Evolutionary conservation across 2,797 vertebrate genomes (phyloP).

Genomic region (Argya squamiceps): DNA sequence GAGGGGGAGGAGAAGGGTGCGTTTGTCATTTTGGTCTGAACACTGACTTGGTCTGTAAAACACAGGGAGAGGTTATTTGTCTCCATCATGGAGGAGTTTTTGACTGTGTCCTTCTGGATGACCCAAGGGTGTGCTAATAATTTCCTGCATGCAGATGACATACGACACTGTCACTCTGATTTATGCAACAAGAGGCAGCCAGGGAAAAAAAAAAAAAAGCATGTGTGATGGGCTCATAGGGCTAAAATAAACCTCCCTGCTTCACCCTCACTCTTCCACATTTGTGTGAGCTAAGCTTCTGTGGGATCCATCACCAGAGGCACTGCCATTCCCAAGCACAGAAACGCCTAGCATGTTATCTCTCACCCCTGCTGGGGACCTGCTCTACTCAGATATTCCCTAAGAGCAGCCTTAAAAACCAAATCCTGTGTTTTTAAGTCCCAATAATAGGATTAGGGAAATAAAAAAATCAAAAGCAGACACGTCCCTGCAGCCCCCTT

Average conservation of each 20-base stretch:
- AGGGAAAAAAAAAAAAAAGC: background rate
- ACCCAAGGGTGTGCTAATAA: background rate
- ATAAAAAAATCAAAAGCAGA: background rate
- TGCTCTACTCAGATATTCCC: background rate
- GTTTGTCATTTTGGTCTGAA: background rate
- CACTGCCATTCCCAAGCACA: background rate
- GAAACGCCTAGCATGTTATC: background rate
- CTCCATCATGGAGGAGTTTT: background rate
- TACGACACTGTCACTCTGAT: conserved; percentile 8
- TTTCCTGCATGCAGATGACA: background rate
- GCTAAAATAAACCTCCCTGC: conserved; percentile 53
- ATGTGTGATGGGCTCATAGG: background rate
- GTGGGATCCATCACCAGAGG: background rate
- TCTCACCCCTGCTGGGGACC: background rate
- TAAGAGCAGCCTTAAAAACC: background rate
- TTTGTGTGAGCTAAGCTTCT: background rate
- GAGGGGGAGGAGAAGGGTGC: background rate
- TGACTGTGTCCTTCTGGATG: background rate
- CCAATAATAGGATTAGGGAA: background rate
- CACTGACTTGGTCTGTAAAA: background rate
- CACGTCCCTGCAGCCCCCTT: background rate
- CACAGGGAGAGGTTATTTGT: background rate
- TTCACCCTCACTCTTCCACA: background rate
- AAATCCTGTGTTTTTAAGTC: background rate
- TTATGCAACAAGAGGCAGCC: background rate